phyloP scores from a whole-genome alignment of 1,140 invertebrate species.

The Achatina immaculata region DNA sequence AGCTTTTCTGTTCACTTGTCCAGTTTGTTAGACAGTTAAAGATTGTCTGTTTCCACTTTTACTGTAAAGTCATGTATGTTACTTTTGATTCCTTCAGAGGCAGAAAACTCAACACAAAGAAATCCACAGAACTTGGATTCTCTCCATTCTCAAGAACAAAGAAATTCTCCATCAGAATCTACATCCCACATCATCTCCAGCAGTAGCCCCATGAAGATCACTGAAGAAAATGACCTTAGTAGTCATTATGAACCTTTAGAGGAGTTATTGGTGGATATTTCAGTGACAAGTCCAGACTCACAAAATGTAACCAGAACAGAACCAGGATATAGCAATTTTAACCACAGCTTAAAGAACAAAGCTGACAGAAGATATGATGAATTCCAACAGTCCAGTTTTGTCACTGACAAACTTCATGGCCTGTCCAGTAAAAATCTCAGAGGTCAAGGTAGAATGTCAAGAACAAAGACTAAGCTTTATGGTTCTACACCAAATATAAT shows the following conservation, averaged over 20 bases:
- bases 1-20: no score
- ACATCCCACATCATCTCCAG: background rate
- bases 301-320: background rate
- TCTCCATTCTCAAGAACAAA: background rate
- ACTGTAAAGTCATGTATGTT: no score
- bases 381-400: background rate
- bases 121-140: no score
- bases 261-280: background rate
- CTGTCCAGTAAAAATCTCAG: background rate
- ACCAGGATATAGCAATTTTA: slow-evolving; percentile 17
- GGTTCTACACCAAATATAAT: slow-evolving; percentile 54
- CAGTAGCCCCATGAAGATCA: background rate
- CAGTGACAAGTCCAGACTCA: background rate
- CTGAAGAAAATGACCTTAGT: slow-evolving; percentile 11
- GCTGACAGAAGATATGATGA: background rate
- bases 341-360: slow-evolving; percentile 17
- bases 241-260: background rate
- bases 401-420: background rate
- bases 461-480: slow-evolving; percentile 42
- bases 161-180: background rate
- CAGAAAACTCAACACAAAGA: no score
- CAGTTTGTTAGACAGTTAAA: no score
- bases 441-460: slow-evolving; percentile 13
- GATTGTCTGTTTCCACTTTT: no score
- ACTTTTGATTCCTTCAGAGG: no score